A percentile compares a stretch with the other conserved stretches of the same genome.
phyloP scores from a whole-genome alignment of 2,113 vertebrate genomes.

The Anarhynchus alexandrinus region DNA sequence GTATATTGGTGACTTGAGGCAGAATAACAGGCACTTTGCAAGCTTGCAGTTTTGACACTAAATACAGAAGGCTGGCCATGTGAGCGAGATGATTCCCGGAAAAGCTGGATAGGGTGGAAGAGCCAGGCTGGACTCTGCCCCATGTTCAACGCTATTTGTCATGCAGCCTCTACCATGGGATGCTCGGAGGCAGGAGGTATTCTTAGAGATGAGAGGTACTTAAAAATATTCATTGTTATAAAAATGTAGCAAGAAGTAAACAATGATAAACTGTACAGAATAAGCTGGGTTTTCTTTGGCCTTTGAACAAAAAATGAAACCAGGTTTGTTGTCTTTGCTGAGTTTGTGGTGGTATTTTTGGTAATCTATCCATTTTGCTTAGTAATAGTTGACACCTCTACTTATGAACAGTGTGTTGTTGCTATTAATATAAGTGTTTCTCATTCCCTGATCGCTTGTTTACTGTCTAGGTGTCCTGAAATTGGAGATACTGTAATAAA shows the following conservation, averaged over 20 bases:
- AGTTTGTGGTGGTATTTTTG: background rate
- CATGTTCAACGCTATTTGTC: accelerated
- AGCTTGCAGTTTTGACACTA: background rate
- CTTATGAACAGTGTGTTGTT: background rate
- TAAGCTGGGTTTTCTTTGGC: background rate
- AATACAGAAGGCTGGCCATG: background rate
- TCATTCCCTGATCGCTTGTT: constrained; percentile 15
- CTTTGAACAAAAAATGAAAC: background rate
- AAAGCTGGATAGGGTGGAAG: accelerated
- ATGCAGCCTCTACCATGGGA: background rate
- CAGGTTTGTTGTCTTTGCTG: background rate
- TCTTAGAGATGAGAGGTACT: background rate
- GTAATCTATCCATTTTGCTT: background rate
- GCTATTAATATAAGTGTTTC: constrained; percentile 34
- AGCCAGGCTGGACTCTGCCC: background rate
- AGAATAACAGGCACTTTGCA: background rate
- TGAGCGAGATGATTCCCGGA: background rate
- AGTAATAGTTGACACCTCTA: constrained; percentile 6
- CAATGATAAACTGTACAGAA: background rate
- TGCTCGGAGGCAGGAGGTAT: background rate
- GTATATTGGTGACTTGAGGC: background rate
- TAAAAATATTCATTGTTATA: background rate
- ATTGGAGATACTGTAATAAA: constrained; percentile 20
- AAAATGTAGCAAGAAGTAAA: background rate
- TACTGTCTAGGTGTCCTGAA: constrained; percentile 32